Base-by-base conservation (phyloP, 2,113 vertebrate species). In the Phylloscopus whistleri region DNA sequence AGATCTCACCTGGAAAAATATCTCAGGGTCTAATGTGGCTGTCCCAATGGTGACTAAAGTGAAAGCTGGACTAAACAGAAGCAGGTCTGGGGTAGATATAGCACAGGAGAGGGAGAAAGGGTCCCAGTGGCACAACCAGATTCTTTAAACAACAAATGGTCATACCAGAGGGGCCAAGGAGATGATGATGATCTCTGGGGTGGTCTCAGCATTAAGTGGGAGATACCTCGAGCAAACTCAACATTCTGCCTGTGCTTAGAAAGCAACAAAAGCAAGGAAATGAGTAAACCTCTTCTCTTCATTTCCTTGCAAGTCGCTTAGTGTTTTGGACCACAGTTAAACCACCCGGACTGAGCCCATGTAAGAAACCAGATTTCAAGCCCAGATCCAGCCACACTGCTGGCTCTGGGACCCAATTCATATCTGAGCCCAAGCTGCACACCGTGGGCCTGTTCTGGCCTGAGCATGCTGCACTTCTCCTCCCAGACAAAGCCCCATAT, bases 271-370 rank as follows among this genome's bases (percentile, higher is more conserved):
- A 87, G 27, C 44, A 81, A 75, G n/a, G 35, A 51, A 33, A 75
- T 35, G 4, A 59, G 35, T n/a, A 84, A 89, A 81, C 3, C 24
- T 56, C 24, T 51, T 75, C 12, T 64, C 16, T 49, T 76, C n/a
- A 33, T n/a, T 84, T 56, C 55, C 35, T 67, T 64, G 7, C 5
- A 64, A 43, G 30, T 26, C 74, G 7, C 37, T 46, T 31, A 23
- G 30, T 30, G 35, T 33, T 87, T 51, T 56, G 72, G 44, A 56
- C 73, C 75, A 30, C 39, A 46, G 48, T 0, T 5, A 59, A 77
- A 51, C 35, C 59, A 48, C 59, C n/a, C 0, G 0, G n/a, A 72
- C 18, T 10, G 28, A 72, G 28, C 51, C 49, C 44, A 11, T 1
- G 0, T 43, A 67, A 55, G 27, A 48, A 55, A n/a, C 19, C 3